Evolutionary conservation across 2,113 vertebrate genomes (phyloP).

Genomic region (Phrynocephalus versicolor): DNA sequence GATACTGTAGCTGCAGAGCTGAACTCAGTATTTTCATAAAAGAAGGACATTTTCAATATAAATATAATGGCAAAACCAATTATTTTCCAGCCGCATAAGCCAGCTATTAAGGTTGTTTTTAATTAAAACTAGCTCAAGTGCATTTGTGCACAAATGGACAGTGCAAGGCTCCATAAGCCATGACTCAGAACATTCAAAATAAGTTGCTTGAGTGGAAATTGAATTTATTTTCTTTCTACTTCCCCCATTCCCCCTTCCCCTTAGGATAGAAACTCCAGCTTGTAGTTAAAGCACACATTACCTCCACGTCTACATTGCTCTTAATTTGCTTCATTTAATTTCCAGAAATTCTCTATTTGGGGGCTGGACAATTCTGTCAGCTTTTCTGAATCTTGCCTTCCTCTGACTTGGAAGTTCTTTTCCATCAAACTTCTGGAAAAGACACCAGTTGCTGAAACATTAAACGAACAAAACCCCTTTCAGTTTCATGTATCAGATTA

Average conservation of each 20-base stretch:
- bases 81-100: constrained; percentile 37
- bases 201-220: constrained; percentile 44
- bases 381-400: background rate
- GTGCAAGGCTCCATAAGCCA: constrained; percentile 39
- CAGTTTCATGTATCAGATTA: background rate
- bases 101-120: constrained; percentile 42
- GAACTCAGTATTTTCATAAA: constrained; percentile 28
- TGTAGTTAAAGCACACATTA: constrained; percentile 23
- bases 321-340: constrained; percentile 41
- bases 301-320: background rate
- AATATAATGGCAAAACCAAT: constrained; percentile 26
- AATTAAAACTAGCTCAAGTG: constrained; percentile 64
- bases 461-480: no score
- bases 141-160: constrained; percentile 49
- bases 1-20: background rate
- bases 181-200: constrained; percentile 17
- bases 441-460: background rate
- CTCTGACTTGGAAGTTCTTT: background rate
- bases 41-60: background rate
- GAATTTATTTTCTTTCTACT: constrained; percentile 15
- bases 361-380: background rate
- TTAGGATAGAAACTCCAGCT: constrained; percentile 35
- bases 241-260: background rate
- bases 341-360: background rate
- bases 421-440: background rate